Conservation (phyloP, 2,888 invertebrate genomes). For the Andrena minutula region DNA sequence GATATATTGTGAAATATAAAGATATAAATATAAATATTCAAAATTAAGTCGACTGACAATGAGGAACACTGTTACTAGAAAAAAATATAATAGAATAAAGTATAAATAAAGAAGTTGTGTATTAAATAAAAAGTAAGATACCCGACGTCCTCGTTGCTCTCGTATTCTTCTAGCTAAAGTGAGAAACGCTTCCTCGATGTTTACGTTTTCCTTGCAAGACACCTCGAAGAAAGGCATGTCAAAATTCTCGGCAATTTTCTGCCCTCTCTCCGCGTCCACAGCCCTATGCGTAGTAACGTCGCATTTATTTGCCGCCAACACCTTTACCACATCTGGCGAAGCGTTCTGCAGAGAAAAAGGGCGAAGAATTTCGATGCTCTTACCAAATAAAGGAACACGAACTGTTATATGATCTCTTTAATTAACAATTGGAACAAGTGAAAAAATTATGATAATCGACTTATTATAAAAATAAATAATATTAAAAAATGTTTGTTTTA, state of each 20-base stretch:
- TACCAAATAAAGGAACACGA: background rate
- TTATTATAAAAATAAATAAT: too few species aligned
- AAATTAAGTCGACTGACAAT: too few species aligned
- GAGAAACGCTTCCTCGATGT: conserved; percentile 93
- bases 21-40: too few species aligned
- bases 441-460: too few species aligned
- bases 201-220: conserved; percentile 94
- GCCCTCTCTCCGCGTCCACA: conserved; percentile 92
- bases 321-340: conserved; percentile 94
- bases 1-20: too few species aligned
- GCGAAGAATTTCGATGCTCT: background rate
- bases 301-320: conserved; percentile 94
- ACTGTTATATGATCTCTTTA: too few species aligned
- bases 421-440: too few species aligned
- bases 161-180: conserved; percentile 93
- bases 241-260: conserved; percentile 95
- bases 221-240: conserved; percentile 96
- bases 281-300: conserved; percentile 91
- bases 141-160: conserved; percentile 92
- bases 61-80: background rate
- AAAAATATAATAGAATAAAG: background rate
- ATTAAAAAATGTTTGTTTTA: too few species aligned
- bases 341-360: conserved; percentile 89
- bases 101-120: background rate
- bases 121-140: conserved; percentile 77